These are phyloP conservation scores for Eledona agricola DNA, from an alignment of 2,888 invertebrate genomes.

Conservation along the genomic window DNA sequence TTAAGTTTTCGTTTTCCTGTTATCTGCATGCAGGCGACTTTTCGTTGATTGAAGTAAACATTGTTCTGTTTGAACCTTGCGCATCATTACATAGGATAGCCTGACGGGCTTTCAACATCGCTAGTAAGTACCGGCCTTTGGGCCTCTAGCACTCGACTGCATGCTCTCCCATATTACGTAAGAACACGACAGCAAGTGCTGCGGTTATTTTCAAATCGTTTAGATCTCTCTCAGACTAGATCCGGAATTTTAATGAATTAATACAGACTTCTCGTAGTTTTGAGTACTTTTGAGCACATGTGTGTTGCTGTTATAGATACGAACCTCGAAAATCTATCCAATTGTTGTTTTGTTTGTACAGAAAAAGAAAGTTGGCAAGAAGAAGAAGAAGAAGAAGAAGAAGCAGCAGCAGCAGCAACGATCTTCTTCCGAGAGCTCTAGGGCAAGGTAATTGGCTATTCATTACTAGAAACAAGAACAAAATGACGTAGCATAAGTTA, in stretches of 20 bases:
- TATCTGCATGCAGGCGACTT: slow-evolving; percentile 53
- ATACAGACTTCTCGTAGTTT: too few relatives aligned
- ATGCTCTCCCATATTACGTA: slow-evolving; percentile 49
- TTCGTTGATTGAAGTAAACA: slow-evolving; percentile 68
- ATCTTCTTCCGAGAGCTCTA: slow-evolving; percentile 66
- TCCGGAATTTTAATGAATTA: too few relatives aligned
- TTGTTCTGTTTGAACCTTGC: slow-evolving; percentile 79
- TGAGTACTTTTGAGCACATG: slow-evolving; percentile 37
- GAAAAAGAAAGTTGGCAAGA: slow-evolving; percentile 64
- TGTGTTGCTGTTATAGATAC: slow-evolving; percentile 28
- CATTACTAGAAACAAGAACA: too few relatives aligned
- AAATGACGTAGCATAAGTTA: too few relatives aligned
- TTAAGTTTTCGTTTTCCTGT: slow-evolving; percentile 36
- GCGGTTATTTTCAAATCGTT: neutral
- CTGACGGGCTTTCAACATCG: slow-evolving; percentile 62
- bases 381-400: slow-evolving; percentile 70
- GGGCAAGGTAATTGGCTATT: slow-evolving; percentile 68
- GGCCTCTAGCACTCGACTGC: slow-evolving; percentile 56
- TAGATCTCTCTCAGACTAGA: too few relatives aligned
- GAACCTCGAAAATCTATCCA: slow-evolving; percentile 2
- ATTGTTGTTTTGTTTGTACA: slow-evolving; percentile 59
- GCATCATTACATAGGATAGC: slow-evolving; percentile 79
- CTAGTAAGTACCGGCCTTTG: slow-evolving; percentile 60
- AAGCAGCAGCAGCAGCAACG: slow-evolving; percentile 65
- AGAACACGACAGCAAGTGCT: slow-evolving; percentile 3